Evolutionary conservation across 2,113 vertebrate species (phyloP), one percentile per base, ranked within the genome.

Genomic region (Scomber japonicus): DNA sequence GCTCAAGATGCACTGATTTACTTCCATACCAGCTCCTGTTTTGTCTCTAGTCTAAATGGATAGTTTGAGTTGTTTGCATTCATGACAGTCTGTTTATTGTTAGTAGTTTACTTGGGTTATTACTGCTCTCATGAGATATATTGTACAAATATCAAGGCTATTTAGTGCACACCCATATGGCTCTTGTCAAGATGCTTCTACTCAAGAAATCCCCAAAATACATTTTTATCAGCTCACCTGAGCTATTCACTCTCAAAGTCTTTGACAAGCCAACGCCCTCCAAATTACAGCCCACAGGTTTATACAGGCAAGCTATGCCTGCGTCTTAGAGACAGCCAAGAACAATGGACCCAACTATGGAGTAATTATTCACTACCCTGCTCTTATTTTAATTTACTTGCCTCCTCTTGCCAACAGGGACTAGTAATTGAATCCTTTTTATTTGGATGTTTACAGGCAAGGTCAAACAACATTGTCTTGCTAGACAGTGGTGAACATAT

Each of bases 251-350:
- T 80, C 63, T 40, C 21, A 55, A 69, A 78, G 10, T 54, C 70
- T 74, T 48, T 75, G 76, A 76, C 74, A 75, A 82, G 80, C 87
- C 88, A 92, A 89, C 89, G 64, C 90, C 82, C 90, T 82, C 13
- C 44, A 84, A 90, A 88, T 86, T 88, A 74, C 53, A 85, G 79
- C 74, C 44, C 81, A 55, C 91, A 88, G 70, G 89, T 88, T 88
- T 53, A 73, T 72, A 85, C 85, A 88, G 82, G 89, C 75, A 85
- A 68, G 66, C 80, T 19, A 57, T 3, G 81, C 46, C 83, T 82
- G 80, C 49, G 69, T 86, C 73, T 83, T 27, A 46, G 57, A 89
- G 78, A 79, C 70, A 79, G 72, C 71, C 73, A 51, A 31, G 54
- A 91, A 92, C 83, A 89, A 88, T 80, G 59, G 27, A 71, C 46